Evolutionary conservation across 2,113 vertebrate genomes (phyloP), one percentile per base, ranked within the genome.

Genomic region (Paraplagusia blochii): DNA sequence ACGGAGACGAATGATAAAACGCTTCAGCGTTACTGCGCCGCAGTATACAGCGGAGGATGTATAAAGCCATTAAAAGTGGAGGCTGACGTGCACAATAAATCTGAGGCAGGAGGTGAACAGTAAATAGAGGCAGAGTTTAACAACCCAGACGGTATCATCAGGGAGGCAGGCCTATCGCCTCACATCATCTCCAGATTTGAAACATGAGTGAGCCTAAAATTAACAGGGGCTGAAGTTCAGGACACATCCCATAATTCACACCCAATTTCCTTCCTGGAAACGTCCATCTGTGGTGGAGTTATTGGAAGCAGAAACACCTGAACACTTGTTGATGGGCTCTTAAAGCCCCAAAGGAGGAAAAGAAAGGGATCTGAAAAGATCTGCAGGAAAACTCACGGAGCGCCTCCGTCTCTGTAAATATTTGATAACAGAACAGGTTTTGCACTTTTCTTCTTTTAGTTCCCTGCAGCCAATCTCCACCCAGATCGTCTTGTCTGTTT

Each of bases 151-250:
- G 57, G 38, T 29, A 29, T 29, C 58, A 69, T 43, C 62, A 13
- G 45, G 17, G 15, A 53, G 55, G 50, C 49, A 22, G 60, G 46
- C 44, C 63, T 15, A 35, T 42, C 61, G 46, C 62, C 53, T 81
- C 83, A 76, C 82, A 82, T 50, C 53, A 53, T 72, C 71, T 2
- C 73, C 76, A 58, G 46, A 68, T 49, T 57, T 63, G 86, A 82
- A 88, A 89, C 77, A 55, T 11, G 85, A 91, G 79, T 74, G 18
- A 11, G 76, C 78, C 79, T 14, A 83, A 87, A 86, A 89, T 87
- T 88, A 86, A 81, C 80, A 36, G 56, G 51, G 83, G 69, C 48
- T 57, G 78, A 80, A 70, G 76, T 71, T 85, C 77, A 48, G 13
- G 57, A 34, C 39, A 52, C 64, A 50, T 64, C 57, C 66, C 29